Conservation (phyloP, 2,888 invertebrate genomes). For the Scaptomyza polygonia region DNA sequence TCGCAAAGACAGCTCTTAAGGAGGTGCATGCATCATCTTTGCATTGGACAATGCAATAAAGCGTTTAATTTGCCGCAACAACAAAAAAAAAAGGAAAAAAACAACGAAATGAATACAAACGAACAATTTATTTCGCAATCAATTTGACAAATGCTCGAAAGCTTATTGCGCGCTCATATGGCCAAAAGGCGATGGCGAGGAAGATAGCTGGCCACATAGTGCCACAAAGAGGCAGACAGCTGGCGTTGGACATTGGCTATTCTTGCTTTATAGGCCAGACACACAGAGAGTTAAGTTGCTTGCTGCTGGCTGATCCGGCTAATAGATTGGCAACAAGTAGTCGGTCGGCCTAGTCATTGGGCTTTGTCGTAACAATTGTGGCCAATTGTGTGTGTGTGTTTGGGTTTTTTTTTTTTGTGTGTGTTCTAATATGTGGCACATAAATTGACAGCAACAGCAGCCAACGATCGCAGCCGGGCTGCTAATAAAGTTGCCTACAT, state of each 20-base stretch:
- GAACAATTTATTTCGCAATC: slow-evolving; percentile 74
- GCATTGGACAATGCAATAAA: slow-evolving; percentile 45
- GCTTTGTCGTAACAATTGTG: slow-evolving; percentile 48
- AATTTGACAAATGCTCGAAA: slow-evolving; percentile 74
- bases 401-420: background rate
- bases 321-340: slow-evolving; percentile 50
- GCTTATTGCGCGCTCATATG: slow-evolving; percentile 47
- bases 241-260: slow-evolving; percentile 7
- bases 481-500: slow-evolving; percentile 46
- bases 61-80: slow-evolving; percentile 35
- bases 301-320: slow-evolving; percentile 31
- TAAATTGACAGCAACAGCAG: slow-evolving; percentile 49
- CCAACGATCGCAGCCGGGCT: slow-evolving; percentile 43
- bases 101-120: slow-evolving; percentile 20
- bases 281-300: slow-evolving; percentile 8
- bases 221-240: slow-evolving; percentile 13
- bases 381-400: slow-evolving; percentile 45
- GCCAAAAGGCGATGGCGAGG: slow-evolving; percentile 36
- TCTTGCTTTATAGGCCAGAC: slow-evolving; percentile 27
- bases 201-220: slow-evolving; percentile 26
- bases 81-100: background rate
- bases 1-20: slow-evolving; percentile 23
- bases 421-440: slow-evolving; percentile 52
- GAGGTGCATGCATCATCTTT: slow-evolving; percentile 64
- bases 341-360: slow-evolving; percentile 22